phyloP scores from a whole-genome alignment of 2,797 vertebrate genomes.

The Epinephelus coioides region DNA sequence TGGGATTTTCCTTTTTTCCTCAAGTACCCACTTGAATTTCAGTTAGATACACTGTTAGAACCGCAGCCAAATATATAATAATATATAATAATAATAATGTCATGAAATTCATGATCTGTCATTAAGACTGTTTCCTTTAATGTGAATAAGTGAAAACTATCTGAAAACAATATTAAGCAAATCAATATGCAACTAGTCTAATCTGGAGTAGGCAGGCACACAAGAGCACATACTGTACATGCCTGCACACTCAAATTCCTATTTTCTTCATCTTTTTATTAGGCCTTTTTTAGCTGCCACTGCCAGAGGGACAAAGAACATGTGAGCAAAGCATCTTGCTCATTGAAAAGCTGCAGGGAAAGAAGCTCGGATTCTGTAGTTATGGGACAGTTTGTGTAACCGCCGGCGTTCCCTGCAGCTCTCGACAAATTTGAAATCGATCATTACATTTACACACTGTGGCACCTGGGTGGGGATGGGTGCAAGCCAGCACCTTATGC shows the following conservation, averaged over 20 bases:
- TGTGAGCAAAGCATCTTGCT: constrained; percentile 39
- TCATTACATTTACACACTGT: constrained; percentile 66
- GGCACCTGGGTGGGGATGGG: constrained; percentile 62
- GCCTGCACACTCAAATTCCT: constrained; percentile 34
- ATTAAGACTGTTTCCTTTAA: neutral
- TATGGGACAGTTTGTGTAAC: constrained; percentile 57
- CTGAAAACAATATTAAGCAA: constrained; percentile 30
- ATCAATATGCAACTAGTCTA: constrained; percentile 49
- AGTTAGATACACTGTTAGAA: constrained; percentile 18
- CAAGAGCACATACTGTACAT: constrained; percentile 11
- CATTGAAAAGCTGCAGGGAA: constrained; percentile 47
- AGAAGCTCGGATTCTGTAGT: constrained; percentile 46
- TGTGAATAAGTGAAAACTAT: constrained; percentile 26
- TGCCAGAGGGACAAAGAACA: constrained; percentile 37
- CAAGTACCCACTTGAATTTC: constrained; percentile 39
- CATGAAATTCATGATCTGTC: neutral
- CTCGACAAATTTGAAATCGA: constrained; percentile 62
- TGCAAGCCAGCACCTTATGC: constrained; percentile 56
- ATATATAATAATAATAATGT: no score
- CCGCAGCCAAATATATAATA: neutral
- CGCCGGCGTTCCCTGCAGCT: constrained; percentile 45
- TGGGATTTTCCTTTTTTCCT: constrained; percentile 34
- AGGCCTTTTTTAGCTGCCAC: constrained; percentile 19
- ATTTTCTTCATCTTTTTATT: constrained; percentile 41
- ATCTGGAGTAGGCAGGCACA: constrained; percentile 31